Conservation (phyloP, 1,140 invertebrate genomes). For the Choristoneura fumiferana region DNA sequence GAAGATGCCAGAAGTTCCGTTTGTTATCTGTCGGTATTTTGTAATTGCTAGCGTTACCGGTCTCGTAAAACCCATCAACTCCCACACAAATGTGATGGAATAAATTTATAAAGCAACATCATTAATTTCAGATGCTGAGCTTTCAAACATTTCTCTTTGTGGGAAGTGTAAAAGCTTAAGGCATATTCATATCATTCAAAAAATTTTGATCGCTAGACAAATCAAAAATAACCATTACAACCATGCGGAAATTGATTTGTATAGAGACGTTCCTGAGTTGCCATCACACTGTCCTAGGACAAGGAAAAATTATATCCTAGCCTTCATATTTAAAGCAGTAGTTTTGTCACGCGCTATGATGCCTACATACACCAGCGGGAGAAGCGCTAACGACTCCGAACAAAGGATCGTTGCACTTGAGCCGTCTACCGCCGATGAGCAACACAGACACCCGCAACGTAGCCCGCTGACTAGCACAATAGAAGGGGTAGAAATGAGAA, state of each 20-base stretch:
- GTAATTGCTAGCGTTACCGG: constrained; percentile 1
- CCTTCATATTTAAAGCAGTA: background rate
- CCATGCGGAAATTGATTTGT: too few relatives aligned
- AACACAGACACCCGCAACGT: background rate
- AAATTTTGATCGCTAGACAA: background rate
- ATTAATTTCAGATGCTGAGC: constrained; percentile 3
- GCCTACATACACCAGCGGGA: too few relatives aligned
- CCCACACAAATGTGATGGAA: constrained; percentile 1
- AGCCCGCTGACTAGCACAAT: background rate
- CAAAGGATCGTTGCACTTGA: constrained; percentile 17
- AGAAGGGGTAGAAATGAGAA: constrained; percentile 5
- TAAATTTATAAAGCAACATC: constrained; percentile 1
- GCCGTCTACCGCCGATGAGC: background rate
- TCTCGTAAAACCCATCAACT: constrained; percentile 11
- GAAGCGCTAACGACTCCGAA: background rate
- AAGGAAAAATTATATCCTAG: background rate
- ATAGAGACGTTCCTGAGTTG: too few relatives aligned
- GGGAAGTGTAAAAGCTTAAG: background rate
- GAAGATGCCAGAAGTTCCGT: background rate
- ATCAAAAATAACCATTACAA: background rate
- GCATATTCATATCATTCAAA: constrained; percentile 4
- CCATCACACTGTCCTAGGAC: background rate
- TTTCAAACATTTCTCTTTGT: background rate
- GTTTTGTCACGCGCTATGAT: constrained; percentile 3
- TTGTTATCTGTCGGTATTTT: background rate